These are phyloP conservation scores for Brachionus manjavacas DNA, from an alignment of 1,140 invertebrate genomes.

Conservation along the genomic window DNA sequence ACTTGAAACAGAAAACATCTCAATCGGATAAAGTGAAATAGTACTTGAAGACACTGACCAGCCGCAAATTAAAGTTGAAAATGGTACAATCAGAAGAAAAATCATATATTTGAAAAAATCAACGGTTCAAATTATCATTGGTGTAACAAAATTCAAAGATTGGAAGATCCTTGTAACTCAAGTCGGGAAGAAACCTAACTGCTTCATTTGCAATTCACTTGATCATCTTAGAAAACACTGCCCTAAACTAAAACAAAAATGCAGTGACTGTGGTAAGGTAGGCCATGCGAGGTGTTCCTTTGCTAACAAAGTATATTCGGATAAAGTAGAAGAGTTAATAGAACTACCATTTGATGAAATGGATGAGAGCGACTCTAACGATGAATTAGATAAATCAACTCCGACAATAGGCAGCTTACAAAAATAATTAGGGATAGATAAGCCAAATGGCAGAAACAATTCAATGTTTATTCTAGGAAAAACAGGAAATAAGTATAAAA, in stretches of 20 bases:
- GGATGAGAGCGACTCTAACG: background rate
- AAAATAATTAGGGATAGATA: background rate
- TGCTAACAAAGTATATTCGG: background rate
- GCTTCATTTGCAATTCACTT: background rate
- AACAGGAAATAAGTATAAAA: background rate
- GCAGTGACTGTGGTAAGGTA: background rate
- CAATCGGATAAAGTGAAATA: background rate
- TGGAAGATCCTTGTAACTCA: background rate
- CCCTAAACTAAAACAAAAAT: background rate
- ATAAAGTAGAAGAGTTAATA: background rate
- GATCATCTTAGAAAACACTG: background rate
- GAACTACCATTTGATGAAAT: background rate
- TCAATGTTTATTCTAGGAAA: background rate
- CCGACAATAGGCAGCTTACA: background rate
- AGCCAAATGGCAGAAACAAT: background rate
- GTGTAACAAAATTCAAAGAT: background rate
- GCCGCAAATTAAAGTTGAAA: background rate
- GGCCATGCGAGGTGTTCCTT: background rate
- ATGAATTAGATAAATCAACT: background rate
- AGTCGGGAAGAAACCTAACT: background rate
- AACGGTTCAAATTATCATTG: background rate
- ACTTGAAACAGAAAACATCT: background rate
- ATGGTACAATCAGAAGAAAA: background rate
- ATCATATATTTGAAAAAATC: background rate
- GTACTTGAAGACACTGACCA: background rate